A percentile compares a stretch with the other conserved stretches of the same genome.
phyloP scores from a whole-genome alignment of 2,797 vertebrate genomes.

The Coccyzus lansbergi region DNA sequence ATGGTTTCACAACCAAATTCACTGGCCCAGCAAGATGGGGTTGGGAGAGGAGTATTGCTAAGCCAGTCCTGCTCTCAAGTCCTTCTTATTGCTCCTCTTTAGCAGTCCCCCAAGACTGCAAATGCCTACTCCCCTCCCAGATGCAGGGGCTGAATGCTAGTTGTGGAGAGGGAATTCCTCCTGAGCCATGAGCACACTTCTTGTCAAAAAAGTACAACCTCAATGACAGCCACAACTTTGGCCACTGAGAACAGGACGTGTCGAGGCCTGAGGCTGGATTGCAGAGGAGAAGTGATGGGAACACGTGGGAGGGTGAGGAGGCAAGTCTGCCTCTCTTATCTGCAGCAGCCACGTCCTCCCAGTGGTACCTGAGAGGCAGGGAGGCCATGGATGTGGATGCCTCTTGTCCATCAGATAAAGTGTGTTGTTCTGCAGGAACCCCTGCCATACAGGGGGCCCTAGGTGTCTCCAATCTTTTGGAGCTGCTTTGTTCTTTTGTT shows the following conservation, averaged over 20 bases:
- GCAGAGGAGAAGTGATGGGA: rapidly evolving
- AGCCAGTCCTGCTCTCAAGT: neutral
- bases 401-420: neutral
- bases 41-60: neutral
- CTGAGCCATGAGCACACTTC: no score
- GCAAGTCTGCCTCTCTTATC: no score
- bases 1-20: neutral
- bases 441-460: neutral
- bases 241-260: neutral
- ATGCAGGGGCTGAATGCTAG: neutral
- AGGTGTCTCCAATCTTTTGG: neutral
- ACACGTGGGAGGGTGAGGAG: neutral
- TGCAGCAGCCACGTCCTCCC: neutral
- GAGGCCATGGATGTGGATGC: neutral
- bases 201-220: no score
- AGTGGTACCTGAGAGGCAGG: neutral
- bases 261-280: neutral
- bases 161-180: neutral
- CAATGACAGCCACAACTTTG: rapidly evolving
- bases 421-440: neutral
- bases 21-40: neutral
- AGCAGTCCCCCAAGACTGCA: neutral
- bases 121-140: neutral
- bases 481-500: neutral
- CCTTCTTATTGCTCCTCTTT: rapidly evolving